These are phyloP conservation scores for Tragelaphus scriptus DNA, from an alignment of 2,113 vertebrate genomes.

Conservation along the genomic window DNA sequence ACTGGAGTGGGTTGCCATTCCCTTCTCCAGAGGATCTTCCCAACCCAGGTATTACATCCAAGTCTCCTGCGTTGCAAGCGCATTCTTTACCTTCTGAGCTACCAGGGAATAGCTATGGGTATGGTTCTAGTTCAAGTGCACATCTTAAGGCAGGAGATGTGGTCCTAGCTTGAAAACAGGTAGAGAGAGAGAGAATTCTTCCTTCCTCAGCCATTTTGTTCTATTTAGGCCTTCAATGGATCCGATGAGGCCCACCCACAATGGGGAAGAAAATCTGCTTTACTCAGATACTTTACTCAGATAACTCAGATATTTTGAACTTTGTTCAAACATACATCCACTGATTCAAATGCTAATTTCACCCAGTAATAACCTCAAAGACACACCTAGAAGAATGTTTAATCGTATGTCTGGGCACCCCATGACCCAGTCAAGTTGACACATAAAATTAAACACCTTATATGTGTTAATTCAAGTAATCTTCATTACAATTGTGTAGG, in stretches of 20 bases:
- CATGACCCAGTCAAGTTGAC: background rate
- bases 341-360: background rate
- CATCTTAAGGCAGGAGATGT: background rate
- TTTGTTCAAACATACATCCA: background rate
- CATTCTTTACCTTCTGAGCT: background rate
- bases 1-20: background rate
- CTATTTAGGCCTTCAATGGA: background rate
- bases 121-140: background rate
- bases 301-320: background rate
- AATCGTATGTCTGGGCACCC: background rate
- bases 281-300: background rate
- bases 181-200: background rate
- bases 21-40: background rate
- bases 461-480: background rate
- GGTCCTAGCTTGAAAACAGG: background rate
- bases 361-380: background rate
- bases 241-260: background rate
- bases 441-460: background rate
- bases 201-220: background rate
- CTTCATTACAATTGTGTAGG: background rate
- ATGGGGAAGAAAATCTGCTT: background rate
- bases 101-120: background rate
- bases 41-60: background rate
- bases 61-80: background rate
- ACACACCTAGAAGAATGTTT: background rate